These are phyloP conservation scores for Oscheius sp. DNA, from an alignment of 2,888 invertebrate genomes.

Conservation along the genomic window DNA sequence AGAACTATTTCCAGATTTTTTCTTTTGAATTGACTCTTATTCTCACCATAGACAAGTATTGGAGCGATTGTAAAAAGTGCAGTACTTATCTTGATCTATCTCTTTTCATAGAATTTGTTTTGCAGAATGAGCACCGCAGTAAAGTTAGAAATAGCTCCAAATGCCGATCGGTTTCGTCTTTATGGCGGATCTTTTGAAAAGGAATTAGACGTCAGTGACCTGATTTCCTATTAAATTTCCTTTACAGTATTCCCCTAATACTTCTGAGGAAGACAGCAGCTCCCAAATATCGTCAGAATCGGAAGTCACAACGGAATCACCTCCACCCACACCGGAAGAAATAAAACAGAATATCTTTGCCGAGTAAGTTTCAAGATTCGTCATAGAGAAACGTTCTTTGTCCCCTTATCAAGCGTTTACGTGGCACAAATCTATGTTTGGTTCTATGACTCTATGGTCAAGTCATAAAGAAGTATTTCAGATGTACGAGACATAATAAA, in stretches of 20 bases:
- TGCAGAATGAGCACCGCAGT: constrained; percentile 14
- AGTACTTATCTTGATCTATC: neutral
- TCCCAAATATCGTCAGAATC: constrained; percentile 13
- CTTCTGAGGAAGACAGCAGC: constrained; percentile 9
- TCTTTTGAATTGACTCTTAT: neutral
- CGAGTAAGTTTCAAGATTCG: neutral
- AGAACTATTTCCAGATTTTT: neutral
- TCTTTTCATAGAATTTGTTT: neutral
- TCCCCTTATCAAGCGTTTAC: neutral
- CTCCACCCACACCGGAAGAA: constrained; percentile 17
- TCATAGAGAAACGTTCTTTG: neutral
- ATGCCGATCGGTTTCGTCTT: neutral
- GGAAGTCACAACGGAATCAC: neutral
- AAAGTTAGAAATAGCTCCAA: neutral
- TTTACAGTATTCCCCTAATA: neutral
- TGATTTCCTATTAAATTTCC: neutral
- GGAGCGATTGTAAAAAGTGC: constrained; percentile 8
- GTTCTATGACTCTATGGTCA: neutral
- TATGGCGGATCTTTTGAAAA: neutral
- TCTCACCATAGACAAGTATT: neutral
- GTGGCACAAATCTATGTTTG: neutral
- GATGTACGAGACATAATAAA: neutral
- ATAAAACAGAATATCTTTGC: neutral
- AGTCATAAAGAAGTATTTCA: constrained; percentile 2
- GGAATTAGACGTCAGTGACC: neutral